Conservation (phyloP, 2,888 invertebrate genomes). For the Criorhina ranunculi region DNA sequence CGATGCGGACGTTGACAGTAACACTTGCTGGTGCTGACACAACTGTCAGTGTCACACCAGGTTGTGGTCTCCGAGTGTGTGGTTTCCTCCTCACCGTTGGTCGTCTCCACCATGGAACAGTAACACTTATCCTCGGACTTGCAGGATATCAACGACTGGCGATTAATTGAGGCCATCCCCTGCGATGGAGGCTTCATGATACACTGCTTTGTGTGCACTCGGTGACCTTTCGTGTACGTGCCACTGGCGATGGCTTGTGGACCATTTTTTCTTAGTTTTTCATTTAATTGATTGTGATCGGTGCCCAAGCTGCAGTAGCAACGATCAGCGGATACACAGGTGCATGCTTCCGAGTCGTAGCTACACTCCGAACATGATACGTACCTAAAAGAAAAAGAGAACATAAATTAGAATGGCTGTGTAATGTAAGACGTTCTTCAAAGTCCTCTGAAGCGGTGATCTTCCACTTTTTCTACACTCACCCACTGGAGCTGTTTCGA, state of each 20-base stretch:
- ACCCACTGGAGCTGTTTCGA: slow-evolving; percentile 88
- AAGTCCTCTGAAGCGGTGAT: slow-evolving; percentile 25
- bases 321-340: slow-evolving; percentile 90
- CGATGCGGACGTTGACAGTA: slow-evolving; percentile 87
- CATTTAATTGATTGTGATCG: slow-evolving; percentile 83
- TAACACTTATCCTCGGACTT: slow-evolving; percentile 87
- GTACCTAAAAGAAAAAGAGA: slow-evolving; percentile 85
- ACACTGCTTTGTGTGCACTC: slow-evolving; percentile 79
- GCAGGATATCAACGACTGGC: slow-evolving; percentile 84
- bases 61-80: slow-evolving; percentile 83
- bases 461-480: slow-evolving; percentile 76
- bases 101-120: slow-evolving; percentile 86
- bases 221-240: slow-evolving; percentile 77
- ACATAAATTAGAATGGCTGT: slow-evolving; percentile 45
- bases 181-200: slow-evolving; percentile 41
- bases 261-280: slow-evolving; percentile 74
- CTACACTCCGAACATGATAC: slow-evolving; percentile 95
- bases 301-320: slow-evolving; percentile 93
- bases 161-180: slow-evolving; percentile 76
- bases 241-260: slow-evolving; percentile 67
- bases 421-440: slow-evolving; percentile 24
- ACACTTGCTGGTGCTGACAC: slow-evolving; percentile 94
- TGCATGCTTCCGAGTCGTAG: slow-evolving; percentile 93
- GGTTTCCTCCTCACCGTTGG: slow-evolving; percentile 84
- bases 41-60: slow-evolving; percentile 93